Conservation (phyloP, 2,888 invertebrate genomes). For the Cephonodes hylas region DNA sequence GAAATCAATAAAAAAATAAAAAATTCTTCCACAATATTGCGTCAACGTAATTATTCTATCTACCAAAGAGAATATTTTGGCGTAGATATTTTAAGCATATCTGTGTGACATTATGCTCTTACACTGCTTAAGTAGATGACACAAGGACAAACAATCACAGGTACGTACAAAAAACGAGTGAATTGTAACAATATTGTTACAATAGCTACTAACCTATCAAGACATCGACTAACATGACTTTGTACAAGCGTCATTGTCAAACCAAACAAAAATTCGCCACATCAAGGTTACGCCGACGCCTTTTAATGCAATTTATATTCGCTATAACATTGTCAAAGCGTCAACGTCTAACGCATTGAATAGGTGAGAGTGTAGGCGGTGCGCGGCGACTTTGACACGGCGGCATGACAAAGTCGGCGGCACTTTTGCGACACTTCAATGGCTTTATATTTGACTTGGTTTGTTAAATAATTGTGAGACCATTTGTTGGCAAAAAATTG, state of each 20-base stretch:
- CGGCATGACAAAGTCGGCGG: slow-evolving; percentile 12
- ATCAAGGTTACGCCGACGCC: slow-evolving; percentile 56
- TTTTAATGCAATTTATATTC: slow-evolving; percentile 55
- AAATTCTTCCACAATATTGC: too few relatives aligned
- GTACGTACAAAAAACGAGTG: neutral
- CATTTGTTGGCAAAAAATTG: neutral
- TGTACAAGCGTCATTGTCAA: slow-evolving; percentile 8
- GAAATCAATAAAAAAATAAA: too few relatives aligned
- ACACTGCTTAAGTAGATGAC: too few relatives aligned
- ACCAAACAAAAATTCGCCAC: slow-evolving; percentile 78
- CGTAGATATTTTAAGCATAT: too few relatives aligned
- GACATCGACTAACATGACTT: slow-evolving; percentile 7
- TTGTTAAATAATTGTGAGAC: slow-evolving; percentile 8
- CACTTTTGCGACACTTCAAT: slow-evolving; percentile 20
- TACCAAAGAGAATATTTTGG: too few relatives aligned
- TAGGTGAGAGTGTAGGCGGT: slow-evolving; percentile 42
- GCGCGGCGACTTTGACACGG: slow-evolving; percentile 45
- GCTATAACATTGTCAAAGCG: slow-evolving; percentile 25
- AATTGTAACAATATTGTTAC: neutral
- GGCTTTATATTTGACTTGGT: slow-evolving; percentile 9
- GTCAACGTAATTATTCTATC: too few relatives aligned
- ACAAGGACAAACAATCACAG: too few relatives aligned
- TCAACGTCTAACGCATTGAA: slow-evolving; percentile 15
- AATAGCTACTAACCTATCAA: slow-evolving; percentile 14
- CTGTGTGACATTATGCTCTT: too few relatives aligned